These are phyloP conservation scores for Chionis minor DNA, from an alignment of 2,113 vertebrate genomes.

Conservation along the genomic window DNA sequence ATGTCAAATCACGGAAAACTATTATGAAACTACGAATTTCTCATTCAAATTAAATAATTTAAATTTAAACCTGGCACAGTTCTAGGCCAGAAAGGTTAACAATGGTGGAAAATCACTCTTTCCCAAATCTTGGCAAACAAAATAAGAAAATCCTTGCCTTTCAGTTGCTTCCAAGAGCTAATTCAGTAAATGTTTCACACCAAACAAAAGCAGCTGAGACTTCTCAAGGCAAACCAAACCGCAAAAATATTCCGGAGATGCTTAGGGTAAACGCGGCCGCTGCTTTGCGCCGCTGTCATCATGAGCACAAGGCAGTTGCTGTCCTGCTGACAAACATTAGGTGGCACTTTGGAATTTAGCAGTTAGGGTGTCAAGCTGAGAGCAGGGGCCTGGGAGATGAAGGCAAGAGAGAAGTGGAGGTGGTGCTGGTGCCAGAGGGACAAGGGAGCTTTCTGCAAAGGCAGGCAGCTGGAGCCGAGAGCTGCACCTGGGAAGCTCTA, in stretches of 20 bases:
- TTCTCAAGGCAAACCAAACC: background rate
- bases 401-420: background rate
- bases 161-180: background rate
- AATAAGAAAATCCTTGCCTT: background rate
- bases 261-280: background rate
- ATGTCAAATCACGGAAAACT: background rate
- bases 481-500: background rate
- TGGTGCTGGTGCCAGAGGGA: background rate
- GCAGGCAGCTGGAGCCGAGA: background rate
- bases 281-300: background rate
- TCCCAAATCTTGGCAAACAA: background rate
- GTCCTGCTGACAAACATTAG: conserved; percentile 53
- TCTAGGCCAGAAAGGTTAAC: background rate
- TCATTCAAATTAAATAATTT: background rate
- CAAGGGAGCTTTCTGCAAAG: background rate
- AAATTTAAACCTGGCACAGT: background rate
- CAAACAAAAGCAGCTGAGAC: background rate
- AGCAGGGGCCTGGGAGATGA: background rate
- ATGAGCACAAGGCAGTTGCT: background rate
- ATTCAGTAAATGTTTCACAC: background rate
- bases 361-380: background rate
- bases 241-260: background rate
- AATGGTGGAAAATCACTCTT: background rate
- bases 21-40: background rate
- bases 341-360: conserved; percentile 33